Conservation (phyloP, 2,888 invertebrate genomes). For the Diarsia dahlii region DNA sequence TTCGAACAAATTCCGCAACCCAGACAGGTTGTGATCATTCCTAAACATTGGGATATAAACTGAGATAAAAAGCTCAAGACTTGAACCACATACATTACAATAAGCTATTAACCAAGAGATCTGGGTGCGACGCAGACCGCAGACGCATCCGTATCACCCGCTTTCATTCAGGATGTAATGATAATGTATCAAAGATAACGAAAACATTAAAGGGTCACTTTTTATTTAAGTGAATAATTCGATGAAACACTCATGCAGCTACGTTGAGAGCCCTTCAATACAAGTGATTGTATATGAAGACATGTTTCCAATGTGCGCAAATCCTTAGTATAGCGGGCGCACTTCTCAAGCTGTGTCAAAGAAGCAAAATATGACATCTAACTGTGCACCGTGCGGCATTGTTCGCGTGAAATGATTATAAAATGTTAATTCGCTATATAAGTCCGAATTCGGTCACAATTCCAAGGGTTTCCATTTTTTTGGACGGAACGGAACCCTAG, state of each 20-base stretch:
- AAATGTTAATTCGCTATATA: too few species aligned
- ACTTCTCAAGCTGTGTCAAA: background rate
- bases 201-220: constrained; percentile 25
- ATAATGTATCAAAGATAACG: constrained; percentile 38
- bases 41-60: background rate
- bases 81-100: constrained; percentile 37
- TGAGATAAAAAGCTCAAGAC: constrained; percentile 15
- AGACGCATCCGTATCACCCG: constrained; percentile 54
- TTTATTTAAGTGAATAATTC: constrained; percentile 37
- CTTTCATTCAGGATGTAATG: constrained; percentile 55
- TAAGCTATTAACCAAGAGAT: constrained; percentile 43
- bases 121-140: constrained; percentile 52
- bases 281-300: background rate
- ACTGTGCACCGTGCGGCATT: too few species aligned
- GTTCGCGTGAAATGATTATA: too few species aligned
- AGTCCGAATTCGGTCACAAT: too few species aligned
- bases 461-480: too few species aligned
- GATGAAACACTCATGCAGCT: background rate
- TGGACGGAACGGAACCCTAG: too few species aligned
- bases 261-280: background rate
- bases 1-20: too few species aligned
- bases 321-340: background rate
- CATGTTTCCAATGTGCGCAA: background rate
- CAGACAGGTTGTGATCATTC: background rate
- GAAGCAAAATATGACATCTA: constrained; percentile 1